Percentiles rank a stretch among this genome's conserved stretches.
phyloP scores from a whole-genome alignment of 2,113 vertebrate genomes.

The Calypte anna region DNA sequence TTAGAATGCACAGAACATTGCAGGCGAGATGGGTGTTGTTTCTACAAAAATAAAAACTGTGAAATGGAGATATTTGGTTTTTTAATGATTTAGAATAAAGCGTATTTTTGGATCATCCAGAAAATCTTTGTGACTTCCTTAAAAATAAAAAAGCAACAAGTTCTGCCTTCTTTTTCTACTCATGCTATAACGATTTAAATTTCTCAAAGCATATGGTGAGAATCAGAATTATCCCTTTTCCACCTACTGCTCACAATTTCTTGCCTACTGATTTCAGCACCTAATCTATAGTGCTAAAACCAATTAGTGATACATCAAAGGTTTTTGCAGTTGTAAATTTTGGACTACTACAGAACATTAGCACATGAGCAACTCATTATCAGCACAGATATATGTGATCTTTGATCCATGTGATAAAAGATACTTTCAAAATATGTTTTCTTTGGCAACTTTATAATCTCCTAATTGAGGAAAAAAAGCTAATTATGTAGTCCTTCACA shows the following conservation, averaged over 20 bases:
- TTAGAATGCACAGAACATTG: constrained; percentile 42
- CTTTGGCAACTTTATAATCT: constrained; percentile 47
- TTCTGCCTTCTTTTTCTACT: constrained; percentile 51
- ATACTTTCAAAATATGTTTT: constrained; percentile 67
- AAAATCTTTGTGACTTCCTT: constrained; percentile 41
- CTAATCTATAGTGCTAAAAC: constrained; percentile 76
- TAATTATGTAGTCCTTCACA: constrained; percentile 44
- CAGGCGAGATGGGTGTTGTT: constrained; percentile 49
- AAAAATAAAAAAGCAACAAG: constrained; percentile 73
- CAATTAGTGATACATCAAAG: constrained; percentile 75
- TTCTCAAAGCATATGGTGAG: constrained; percentile 76
- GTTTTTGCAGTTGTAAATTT: constrained; percentile 68
- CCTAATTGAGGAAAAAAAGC: constrained; percentile 32
- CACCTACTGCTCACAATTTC: constrained; percentile 72
- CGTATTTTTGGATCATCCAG: constrained; percentile 57
- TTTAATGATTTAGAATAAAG: constrained; percentile 58
- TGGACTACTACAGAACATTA: constrained; percentile 63
- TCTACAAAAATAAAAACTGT: constrained; percentile 68
- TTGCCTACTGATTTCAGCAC: constrained; percentile 73
- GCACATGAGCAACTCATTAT: constrained; percentile 52
- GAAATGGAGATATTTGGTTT: constrained; percentile 32
- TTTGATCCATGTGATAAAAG: constrained; percentile 56
- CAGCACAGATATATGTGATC: constrained; percentile 37
- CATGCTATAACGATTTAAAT: constrained; percentile 64
- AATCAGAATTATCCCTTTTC: constrained; percentile 75